phyloP scores from a whole-genome alignment of 2,797 vertebrate genomes.

The Apodemus agrarius region DNA sequence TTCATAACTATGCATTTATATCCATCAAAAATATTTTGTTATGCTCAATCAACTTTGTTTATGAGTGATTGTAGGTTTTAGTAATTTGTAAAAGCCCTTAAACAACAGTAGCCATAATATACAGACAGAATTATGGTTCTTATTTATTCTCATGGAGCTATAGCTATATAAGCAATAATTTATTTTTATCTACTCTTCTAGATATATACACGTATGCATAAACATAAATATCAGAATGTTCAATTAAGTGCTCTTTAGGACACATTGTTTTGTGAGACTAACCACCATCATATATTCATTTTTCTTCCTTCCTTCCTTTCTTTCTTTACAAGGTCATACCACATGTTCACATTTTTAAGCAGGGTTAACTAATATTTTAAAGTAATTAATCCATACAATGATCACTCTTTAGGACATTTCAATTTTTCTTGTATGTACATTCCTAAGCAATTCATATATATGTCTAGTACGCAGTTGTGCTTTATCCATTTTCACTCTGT shows the following conservation, averaged over 20 bases:
- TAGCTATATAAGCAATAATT: not conserved
- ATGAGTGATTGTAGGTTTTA: not conserved
- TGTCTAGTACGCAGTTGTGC: not conserved
- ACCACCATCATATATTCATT: not conserved
- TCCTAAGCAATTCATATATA: not conserved
- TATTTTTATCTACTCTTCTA: not conserved
- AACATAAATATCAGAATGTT: not conserved
- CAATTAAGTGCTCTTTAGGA: not conserved
- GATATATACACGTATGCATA: not conserved
- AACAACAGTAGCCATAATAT: not conserved
- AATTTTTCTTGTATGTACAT: not conserved
- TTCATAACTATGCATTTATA: not conserved
- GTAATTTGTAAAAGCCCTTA: not conserved
- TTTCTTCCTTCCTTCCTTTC: not conserved
- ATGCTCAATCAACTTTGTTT: slow-evolving; percentile 12
- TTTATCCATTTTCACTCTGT: not conserved
- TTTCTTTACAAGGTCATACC: not conserved
- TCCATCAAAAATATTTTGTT: not conserved
- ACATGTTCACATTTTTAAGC: not conserved
- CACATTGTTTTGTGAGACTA: not conserved
- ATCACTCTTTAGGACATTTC: not conserved
- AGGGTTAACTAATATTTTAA: not conserved
- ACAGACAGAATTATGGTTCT: not conserved
- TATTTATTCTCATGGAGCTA: not conserved
- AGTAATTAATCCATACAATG: not conserved